Conservation (phyloP, 1,140 invertebrate genomes). For the Phthorimaea operculella region DNA sequence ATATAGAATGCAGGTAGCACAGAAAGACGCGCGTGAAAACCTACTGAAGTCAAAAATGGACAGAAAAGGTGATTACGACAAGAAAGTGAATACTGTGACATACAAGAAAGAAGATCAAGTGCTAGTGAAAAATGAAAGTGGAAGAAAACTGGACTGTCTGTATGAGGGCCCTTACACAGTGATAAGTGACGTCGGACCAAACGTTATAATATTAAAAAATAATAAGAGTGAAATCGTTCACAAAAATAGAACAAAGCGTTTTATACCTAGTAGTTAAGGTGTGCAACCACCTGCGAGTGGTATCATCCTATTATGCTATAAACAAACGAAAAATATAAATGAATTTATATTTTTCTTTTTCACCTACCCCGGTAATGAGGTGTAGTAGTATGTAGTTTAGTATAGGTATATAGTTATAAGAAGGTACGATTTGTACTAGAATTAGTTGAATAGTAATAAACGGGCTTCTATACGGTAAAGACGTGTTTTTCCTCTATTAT, state of each 20-base stretch:
- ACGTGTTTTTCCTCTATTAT: too few relatives aligned
- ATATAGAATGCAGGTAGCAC: not conserved
- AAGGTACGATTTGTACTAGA: too few relatives aligned
- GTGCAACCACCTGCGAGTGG: too few relatives aligned
- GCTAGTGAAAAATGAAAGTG: not conserved
- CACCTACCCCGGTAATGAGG: too few relatives aligned
- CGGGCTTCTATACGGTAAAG: too few relatives aligned
- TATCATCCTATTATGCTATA: too few relatives aligned
- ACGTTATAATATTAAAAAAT: not conserved
- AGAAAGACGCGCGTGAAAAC: not conserved
- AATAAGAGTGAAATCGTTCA: not conserved
- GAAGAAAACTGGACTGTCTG: not conserved
- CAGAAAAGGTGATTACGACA: not conserved
- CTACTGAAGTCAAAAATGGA: not conserved
- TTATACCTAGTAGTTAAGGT: too few relatives aligned
- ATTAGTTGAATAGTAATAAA: too few relatives aligned
- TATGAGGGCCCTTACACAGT: not conserved
- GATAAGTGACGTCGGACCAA: not conserved
- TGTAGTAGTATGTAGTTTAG: too few relatives aligned
- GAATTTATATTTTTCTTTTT: too few relatives aligned
- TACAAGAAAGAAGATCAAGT: not conserved
- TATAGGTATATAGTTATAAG: too few relatives aligned
- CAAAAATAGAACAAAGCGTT: slow-evolving; percentile 1
- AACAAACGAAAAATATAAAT: too few relatives aligned
- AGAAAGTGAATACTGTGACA: not conserved